Conservation (phyloP, 2,797 vertebrate genomes). For the Anomalospiza imberbis region DNA sequence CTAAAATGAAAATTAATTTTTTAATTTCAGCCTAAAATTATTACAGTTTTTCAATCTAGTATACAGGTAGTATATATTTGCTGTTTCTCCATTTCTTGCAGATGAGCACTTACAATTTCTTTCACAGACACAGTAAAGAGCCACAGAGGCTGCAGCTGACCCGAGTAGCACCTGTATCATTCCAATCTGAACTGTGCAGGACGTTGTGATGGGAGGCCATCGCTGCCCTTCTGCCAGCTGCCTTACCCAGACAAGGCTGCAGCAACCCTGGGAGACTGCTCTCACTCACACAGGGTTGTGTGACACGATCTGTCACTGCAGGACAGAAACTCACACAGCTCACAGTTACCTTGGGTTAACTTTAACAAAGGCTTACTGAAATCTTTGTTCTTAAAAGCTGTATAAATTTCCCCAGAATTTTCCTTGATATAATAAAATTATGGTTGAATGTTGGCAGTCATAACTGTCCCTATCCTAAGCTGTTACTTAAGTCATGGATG, state of each 20-base stretch:
- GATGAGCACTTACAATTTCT: neutral
- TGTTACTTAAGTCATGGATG: neutral
- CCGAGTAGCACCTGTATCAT: rapidly evolving
- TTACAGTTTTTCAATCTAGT: neutral
- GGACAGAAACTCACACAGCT: neutral
- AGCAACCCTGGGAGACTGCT: neutral
- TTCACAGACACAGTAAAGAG: neutral
- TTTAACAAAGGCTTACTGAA: neutral
- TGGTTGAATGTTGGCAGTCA: neutral
- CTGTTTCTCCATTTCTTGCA: neutral
- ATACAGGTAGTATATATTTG: neutral
- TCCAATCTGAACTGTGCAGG: neutral
- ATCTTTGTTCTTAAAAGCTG: neutral
- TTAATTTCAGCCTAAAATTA: neutral
- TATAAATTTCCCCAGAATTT: neutral
- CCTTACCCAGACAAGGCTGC: neutral
- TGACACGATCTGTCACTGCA: neutral
- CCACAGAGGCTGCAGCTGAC: neutral
- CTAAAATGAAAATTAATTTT: neutral
- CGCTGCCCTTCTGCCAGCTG: rapidly evolving
- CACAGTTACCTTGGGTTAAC: neutral
- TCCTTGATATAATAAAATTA: neutral
- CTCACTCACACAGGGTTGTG: neutral
- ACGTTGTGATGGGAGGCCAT: rapidly evolving
- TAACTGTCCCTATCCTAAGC: neutral